Base-by-base conservation (phyloP, 1,140 invertebrate genomes). In the Argopecten irradians region DNA sequence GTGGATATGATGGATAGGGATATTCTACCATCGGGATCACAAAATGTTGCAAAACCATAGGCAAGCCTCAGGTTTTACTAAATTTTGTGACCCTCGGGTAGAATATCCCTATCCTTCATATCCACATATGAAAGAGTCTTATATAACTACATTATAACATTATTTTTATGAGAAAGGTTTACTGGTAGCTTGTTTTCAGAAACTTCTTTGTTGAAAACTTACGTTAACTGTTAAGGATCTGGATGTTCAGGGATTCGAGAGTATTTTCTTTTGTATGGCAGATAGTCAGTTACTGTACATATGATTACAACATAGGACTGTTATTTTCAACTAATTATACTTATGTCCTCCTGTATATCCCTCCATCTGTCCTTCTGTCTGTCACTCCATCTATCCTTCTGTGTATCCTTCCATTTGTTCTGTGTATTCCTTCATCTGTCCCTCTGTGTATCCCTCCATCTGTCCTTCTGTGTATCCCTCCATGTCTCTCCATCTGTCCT, bases 381-480 rank as follows among this genome's bases (percentile, higher is more conserved):
- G n/a, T n/a, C n/a, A n/a, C n/a, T n/a, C n/a, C n/a, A n/a, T n/a
- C 84, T 89, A 83, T 89, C 43, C 55, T 33, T 87, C 88, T 89
- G 22, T 86, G 22, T 89, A 83, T 82, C 83, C 71, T 43, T 84
- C 33, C 34, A 34, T 36, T 22, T 28, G n/a, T n/a, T 28, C 84
- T 83, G 32, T 84, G 33, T 41, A 11, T 84, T 19, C 35, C 34
- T 86, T 34, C 35, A 9, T 34, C 7, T 33, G 1, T 43, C 5
- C 82, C 35, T 86, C 33, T n/a, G 39, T 34, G 16, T 84, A 32
- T 46, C 71, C 32, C 41, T 88, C 46, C 35, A 39, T 55, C 71
- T 34, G 39, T 34, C 82, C n/a, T 43, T 84, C 82, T 33, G 35
- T 34, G 35, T 84, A 35, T 39, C 82, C 16, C 32, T 46, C 34